A percentile compares a stretch with the other conserved stretches of the same genome.
Conservation (phyloP, 1,140 invertebrate species). For the Venustaconcha ellipsiformis region DNA sequence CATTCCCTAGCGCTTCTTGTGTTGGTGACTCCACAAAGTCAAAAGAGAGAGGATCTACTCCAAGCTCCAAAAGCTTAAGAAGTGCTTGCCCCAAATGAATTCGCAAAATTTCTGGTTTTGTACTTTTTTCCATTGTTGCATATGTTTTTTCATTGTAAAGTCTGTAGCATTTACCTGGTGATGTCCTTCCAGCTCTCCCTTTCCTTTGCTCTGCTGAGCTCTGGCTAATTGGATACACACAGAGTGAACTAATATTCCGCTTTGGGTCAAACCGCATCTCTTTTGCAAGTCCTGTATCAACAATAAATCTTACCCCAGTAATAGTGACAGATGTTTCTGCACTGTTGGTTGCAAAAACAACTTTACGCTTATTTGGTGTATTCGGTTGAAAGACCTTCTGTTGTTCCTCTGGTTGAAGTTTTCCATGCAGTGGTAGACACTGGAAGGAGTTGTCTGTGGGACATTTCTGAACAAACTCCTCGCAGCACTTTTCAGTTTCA, state of each 20-base stretch:
- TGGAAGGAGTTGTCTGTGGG: constrained; percentile 20
- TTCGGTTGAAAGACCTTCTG: constrained; percentile 72
- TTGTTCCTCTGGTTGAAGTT: constrained; percentile 94
- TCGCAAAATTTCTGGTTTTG: constrained; percentile 59
- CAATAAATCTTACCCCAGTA: constrained; percentile 60
- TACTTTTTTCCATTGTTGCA: constrained; percentile 40
- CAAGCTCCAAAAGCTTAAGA: constrained; percentile 54
- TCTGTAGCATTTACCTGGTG: constrained; percentile 57
- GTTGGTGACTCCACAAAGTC: constrained; percentile 59
- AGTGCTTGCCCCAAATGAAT: constrained; percentile 55
- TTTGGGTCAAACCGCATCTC: constrained; percentile 59
- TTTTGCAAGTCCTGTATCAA: constrained; percentile 65
- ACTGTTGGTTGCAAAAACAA: constrained; percentile 66
- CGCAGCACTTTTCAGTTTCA: constrained; percentile 60
- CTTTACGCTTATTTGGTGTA: constrained; percentile 49
- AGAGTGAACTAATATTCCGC: constrained; percentile 51
- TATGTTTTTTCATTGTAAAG: constrained; percentile 56
- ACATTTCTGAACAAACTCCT: constrained; percentile 29
- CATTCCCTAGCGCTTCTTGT: constrained; percentile 40
- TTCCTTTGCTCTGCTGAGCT: constrained; percentile 64
- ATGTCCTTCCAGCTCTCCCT: constrained; percentile 62
- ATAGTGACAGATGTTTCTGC: constrained; percentile 69
- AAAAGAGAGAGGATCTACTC: constrained; percentile 51
- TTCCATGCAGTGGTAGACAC: constrained; percentile 88
- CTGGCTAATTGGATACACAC: constrained; percentile 45